Evolutionary conservation across 2,888 invertebrate genomes (phyloP), one percentile per base, ranked within the genome.

Genomic region (Drosophila algonquin): DNA sequence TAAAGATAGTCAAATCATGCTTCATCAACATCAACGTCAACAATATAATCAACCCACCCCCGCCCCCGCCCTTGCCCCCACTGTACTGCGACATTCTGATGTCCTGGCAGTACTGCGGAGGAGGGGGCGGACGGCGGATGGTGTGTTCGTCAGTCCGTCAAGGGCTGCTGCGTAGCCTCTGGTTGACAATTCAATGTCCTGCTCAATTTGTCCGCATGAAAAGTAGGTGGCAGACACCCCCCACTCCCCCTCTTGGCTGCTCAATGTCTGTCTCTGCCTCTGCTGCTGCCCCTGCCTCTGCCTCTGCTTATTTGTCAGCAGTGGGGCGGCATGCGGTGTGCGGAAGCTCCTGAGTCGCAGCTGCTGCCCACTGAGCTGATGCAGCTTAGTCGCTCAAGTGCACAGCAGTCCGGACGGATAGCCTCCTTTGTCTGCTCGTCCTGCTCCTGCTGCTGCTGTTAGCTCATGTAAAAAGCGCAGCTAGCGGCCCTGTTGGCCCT

Each of bases 11-110:
- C 82, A 82, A 89, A 89, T 87, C 87, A 83, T 80, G 82, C 85
- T 80, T 84, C 80, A 86, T 87, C 87, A 89, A 89, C 87, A 76
- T 87, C 89, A 87, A 79, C 82, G 88, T 85, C 87, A 89, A 83
- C 81, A 85, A 81, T 87, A 87, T 89, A 86, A 84, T 87, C 89
- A 84, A 76, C 63, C 85, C 82, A 21, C 2, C 3, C 21, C 21
- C 21, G 3, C 3, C 3, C 63, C 85, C 82, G 3, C 3, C 3
- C 21, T 2, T 2, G 21, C 1, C 21, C 61, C 81, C 76, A 75
- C 73, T 55, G 57, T 6, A 59, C 35, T 18, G 72, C 46, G 58
- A 57, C 24, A 24, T 21, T 54, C 56, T 52, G 56, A 27, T 47
- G 51, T 32, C 21, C 16, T 46, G 54, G 2, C 24, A 30, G 35